Base-by-base conservation (phyloP, 2,888 invertebrate genomes). In the Phaonia tiefii region DNA sequence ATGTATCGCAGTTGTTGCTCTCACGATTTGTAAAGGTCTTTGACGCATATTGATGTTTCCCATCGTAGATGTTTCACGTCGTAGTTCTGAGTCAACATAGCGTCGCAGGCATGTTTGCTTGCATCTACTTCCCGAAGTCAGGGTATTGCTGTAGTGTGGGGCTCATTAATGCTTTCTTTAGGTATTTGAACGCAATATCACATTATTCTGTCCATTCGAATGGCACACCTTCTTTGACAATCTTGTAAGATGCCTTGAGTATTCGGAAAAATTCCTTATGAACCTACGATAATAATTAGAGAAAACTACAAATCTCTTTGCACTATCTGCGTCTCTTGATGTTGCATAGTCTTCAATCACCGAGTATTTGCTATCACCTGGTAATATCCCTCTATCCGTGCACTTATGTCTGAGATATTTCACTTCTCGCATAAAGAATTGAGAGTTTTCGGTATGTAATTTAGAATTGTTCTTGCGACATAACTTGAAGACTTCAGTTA, bases 321-420 rank as follows among this genome's bases (percentile, higher is more conserved):
- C 66, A 44, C 25, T 44, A 2, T 15, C 46, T n/a, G 25, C 37
- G 5, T 15, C 31, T 26, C 10, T 31, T 25, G 17, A 13, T 37
- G 20, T 39, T 11, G 26, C 13, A 37, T 58, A 26, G 20, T 37
- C 13, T 17, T 25, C n/a, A 5, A n/a, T 37, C 3, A 26, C n/a
- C 3, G 26, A 31, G n/a, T 31, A 58, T 25, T 60, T 2, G 17
- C 17, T 2, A 49, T 49, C 49, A n/a, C 17, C 49, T 13, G 49
- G 17, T 20, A 49, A 49, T 7, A 49, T 49, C n/a, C 49, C 49
- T 49, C 20, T 49, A 15, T 49, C 49, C 17, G 49, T 49, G 49
- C 31, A 15, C 37, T 60, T 60, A 37, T 37, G 60, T 15, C 31
- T 8, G 20, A 49, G 49, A 10, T 49, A 49, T 20, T 15, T 49